These are phyloP conservation scores for Heteromyza rotundicornis DNA, from an alignment of 2,888 invertebrate species.

Conservation along the genomic window DNA sequence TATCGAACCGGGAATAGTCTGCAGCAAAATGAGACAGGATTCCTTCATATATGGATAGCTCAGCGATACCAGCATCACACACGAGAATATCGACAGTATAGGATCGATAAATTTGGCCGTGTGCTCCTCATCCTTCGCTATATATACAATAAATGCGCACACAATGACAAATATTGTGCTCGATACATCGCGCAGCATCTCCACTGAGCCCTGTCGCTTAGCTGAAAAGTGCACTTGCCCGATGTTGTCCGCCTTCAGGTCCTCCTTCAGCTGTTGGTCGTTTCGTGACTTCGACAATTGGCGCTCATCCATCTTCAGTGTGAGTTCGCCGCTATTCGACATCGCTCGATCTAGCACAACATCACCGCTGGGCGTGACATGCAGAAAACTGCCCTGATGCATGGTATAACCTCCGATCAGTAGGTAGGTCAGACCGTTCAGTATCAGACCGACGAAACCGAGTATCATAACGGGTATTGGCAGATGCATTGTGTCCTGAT, in stretches of 20 bases:
- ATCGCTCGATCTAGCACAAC: conserved; percentile 67
- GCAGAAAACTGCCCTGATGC: conserved; percentile 74
- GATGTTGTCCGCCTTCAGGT: conserved; percentile 39
- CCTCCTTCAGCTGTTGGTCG: conserved; percentile 42
- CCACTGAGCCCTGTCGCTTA: conserved; percentile 67
- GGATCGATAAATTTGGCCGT: conserved; percentile 79
- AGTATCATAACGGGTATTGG: conserved; percentile 77
- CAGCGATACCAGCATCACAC: conserved; percentile 72
- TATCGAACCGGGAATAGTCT: conserved; percentile 90
- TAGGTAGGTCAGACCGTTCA: conserved; percentile 80
- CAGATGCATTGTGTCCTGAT: conserved; percentile 76
- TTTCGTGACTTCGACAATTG: conserved; percentile 62
- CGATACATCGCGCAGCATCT: conserved; percentile 69
- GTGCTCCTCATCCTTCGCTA: conserved; percentile 63
- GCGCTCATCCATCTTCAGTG: conserved; percentile 60
- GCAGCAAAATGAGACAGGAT: conserved; percentile 85
- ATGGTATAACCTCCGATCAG: conserved; percentile 81
- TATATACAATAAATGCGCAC: conserved; percentile 69
- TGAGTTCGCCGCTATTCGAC: conserved; percentile 43
- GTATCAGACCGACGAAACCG: conserved; percentile 73
- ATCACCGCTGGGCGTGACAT: conserved; percentile 69
- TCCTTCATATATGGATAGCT: conserved; percentile 89
- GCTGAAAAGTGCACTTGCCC: conserved; percentile 44
- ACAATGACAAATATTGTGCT: conserved; percentile 79
- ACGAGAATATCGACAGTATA: conserved; percentile 76